These are phyloP conservation scores for Echinometra lucunter DNA, from an alignment of 53 echinoderm and acorn worm genomes.

Conservation along the genomic window DNA sequence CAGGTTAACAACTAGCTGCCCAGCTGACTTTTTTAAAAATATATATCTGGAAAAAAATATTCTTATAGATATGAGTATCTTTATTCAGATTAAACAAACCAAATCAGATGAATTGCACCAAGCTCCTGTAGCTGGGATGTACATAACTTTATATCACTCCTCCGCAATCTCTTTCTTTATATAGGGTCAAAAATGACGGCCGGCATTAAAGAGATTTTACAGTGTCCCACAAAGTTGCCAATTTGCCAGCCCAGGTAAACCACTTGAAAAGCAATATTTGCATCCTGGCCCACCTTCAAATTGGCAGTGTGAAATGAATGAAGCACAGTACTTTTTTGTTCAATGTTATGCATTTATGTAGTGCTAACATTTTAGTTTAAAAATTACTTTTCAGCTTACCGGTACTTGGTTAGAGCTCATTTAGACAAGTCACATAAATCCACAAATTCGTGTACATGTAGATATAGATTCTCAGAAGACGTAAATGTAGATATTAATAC, in stretches of 20 bases:
- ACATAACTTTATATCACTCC: not conserved
- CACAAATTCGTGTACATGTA: not conserved
- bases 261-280: not conserved
- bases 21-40: no score
- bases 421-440: not conserved
- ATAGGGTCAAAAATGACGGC: constrained; percentile 52
- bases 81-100: no score
- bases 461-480: not conserved
- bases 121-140: not conserved
- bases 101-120: no score
- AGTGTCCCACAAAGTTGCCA: constrained; percentile 58
- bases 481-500: not conserved
- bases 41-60: no score
- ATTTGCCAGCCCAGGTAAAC: constrained; percentile 58
- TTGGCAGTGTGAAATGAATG: constrained; percentile 24
- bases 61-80: no score
- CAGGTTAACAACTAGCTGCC: no score
- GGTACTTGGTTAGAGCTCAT: not conserved
- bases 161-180: constrained; percentile 40
- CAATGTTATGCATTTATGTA: not conserved
- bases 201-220: constrained; percentile 36
- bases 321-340: not conserved
- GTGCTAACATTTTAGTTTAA: not conserved
- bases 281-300: constrained; percentile 28
- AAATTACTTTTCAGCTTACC: not conserved